Base-by-base conservation (phyloP, 2,797 vertebrate genomes). In the Netta rufina region DNA sequence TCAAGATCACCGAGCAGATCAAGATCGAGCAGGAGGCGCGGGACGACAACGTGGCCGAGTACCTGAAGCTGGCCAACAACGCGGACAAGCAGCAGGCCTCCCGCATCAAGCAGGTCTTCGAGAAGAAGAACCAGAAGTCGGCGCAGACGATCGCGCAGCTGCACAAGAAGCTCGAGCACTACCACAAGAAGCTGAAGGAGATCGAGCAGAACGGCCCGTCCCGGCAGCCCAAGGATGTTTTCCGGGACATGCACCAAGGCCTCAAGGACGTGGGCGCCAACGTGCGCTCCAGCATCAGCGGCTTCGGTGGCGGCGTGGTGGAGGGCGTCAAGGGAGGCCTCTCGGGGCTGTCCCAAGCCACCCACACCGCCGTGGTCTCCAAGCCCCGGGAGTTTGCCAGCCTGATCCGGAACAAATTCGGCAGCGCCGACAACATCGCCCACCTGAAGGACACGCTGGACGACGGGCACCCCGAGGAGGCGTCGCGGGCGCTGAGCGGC, bases 91-190 rank as follows among this genome's bases (percentile, higher is more conserved):
- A 99, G 97, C 99, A 99, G 97, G 99, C 98, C 2, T 98, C 99
- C 0, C 98, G 99, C 91, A 99, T 99, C 98, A 99, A 99, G 96
- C 99, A 99, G 97, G 99, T 99, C 79, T 99, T 99, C 1, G 99
- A 99, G 98, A 99, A 99, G 98, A 99, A 99, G 98, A 99, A 99
- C 97, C 99, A 99, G 98, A 99, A 99, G 85, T 99, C 99, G 0
- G 99, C 99, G 0, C 99, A 99, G 98, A 99, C 98, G 94, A 99
- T 99, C 6, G 98, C 99, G 7, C 99, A 99, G 96, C 97, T 99
- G 96, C 99, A 99, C 98, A 99, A 99, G 97, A 99, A 99, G 82
- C 97, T 99, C 43, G 99, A 99, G 94, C 99, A 99, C 97, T 99
- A 99, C 97, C 99, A 99, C 96, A 99, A 98, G 97, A 99, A 99